Conservation (phyloP, 2,888 invertebrate genomes). For the Eupithecia tripunctaria region DNA sequence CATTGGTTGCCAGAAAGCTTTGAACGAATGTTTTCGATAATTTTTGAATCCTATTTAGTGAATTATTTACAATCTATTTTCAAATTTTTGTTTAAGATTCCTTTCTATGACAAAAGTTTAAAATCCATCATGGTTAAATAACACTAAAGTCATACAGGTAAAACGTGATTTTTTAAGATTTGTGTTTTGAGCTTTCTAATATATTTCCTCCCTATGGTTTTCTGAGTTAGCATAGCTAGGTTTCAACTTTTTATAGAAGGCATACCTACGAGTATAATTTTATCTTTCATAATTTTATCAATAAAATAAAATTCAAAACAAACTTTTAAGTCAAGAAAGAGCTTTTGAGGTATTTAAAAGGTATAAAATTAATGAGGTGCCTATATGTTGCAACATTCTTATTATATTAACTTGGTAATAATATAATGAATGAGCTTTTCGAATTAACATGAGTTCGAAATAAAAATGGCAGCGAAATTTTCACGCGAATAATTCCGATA, state of each 20-base stretch:
- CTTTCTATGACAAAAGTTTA: too few species aligned
- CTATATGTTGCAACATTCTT: too few species aligned
- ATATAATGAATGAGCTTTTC: constrained; percentile 1
- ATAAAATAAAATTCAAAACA: too few species aligned
- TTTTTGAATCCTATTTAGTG: background rate
- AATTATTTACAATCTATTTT: background rate
- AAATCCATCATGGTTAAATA: too few species aligned
- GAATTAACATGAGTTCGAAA: constrained; percentile 29
- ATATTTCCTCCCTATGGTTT: too few species aligned
- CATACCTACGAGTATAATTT: too few species aligned
- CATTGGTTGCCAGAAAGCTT: background rate
- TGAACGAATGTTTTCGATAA: background rate
- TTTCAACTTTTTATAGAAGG: background rate
- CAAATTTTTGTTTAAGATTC: background rate
- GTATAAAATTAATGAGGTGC: too few species aligned
- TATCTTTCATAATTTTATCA: background rate
- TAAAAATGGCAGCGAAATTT: constrained; percentile 29
- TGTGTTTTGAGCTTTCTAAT: too few species aligned
- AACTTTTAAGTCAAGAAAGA: background rate
- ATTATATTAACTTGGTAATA: background rate
- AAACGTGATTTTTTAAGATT: too few species aligned
- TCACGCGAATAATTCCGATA: constrained; percentile 33
- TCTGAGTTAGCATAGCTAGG: background rate
- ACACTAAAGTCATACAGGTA: too few species aligned
- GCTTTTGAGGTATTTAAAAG: too few species aligned